phyloP scores from a whole-genome alignment of 2,888 invertebrate species.

The Andrena minutula region DNA sequence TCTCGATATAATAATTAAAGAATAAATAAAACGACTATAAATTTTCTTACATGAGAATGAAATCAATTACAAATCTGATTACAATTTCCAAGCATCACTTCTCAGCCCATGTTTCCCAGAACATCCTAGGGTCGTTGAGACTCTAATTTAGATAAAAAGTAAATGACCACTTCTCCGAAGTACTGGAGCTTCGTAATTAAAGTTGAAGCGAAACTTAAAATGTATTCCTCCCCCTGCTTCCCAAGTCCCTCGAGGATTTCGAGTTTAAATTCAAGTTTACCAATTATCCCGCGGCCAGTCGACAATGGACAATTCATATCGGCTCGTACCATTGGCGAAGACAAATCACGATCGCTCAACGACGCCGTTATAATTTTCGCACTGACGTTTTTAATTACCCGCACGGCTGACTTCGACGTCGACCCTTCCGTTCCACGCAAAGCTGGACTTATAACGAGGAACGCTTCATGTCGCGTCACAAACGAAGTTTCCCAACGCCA shows the following conservation, averaged over 20 bases:
- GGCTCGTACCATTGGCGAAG: conserved; percentile 21
- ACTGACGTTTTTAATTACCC: conserved; percentile 68
- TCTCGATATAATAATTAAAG: too few species aligned
- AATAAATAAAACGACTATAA: too few species aligned
- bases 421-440: conserved; percentile 42
- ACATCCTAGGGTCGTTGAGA: neutral
- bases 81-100: too few species aligned
- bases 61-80: too few species aligned
- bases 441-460: conserved; percentile 56
- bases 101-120: too few species aligned
- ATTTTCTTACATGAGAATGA: too few species aligned
- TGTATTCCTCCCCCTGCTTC: neutral
- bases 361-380: conserved; percentile 54
- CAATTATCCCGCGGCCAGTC: neutral
- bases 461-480: conserved; percentile 38
- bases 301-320: neutral
- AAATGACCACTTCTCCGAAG: neutral
- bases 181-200: neutral
- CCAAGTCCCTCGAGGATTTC: neutral
- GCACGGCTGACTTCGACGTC: conserved; percentile 55
- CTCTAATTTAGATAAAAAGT: conserved; percentile 3
- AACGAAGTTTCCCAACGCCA: conserved; percentile 46
- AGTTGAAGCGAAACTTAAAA: conserved; percentile 3
- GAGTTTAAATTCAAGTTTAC: conserved; percentile 10
- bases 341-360: conserved; percentile 45